These are phyloP conservation scores for Thamnaconus septentrionalis DNA, from an alignment of 2,113 vertebrate species.

Conservation along the genomic window DNA sequence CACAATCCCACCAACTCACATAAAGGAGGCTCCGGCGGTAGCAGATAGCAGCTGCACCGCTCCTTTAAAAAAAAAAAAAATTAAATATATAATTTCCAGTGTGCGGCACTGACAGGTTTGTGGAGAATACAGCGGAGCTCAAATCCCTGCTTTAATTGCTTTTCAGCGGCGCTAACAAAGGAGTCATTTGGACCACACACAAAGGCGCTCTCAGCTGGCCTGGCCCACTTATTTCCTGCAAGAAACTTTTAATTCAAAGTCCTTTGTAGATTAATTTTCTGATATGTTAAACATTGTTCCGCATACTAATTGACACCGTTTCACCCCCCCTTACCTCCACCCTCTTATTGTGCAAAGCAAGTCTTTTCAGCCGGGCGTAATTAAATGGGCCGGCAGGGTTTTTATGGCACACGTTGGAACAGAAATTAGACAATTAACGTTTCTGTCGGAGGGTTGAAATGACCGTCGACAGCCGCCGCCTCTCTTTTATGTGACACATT, in stretches of 20 bases:
- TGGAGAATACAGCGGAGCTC: constrained; percentile 60
- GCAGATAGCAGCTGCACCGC: constrained; percentile 22
- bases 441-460: constrained; percentile 63
- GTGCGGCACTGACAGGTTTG: constrained; percentile 58
- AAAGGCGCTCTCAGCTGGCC: constrained; percentile 75
- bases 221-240: constrained; percentile 74
- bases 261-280: constrained; percentile 81
- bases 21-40: constrained; percentile 44
- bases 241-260: constrained; percentile 79
- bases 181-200: constrained; percentile 71
- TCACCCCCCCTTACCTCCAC: no score
- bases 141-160: constrained; percentile 76
- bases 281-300: constrained; percentile 79
- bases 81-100: constrained; percentile 16
- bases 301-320: constrained; percentile 77
- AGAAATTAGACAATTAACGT: constrained; percentile 73
- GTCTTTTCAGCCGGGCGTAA: constrained; percentile 68
- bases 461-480: constrained; percentile 47
- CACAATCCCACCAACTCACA: constrained; percentile 40
- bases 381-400: constrained; percentile 65
- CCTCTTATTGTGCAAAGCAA: constrained; percentile 67
- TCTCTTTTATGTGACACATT: constrained; percentile 55
- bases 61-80: no score
- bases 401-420: constrained; percentile 66
- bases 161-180: constrained; percentile 72